phyloP scores from a whole-genome alignment of 2,113 vertebrate genomes.

The human region GRCh38 chr2:215265001-215265500 shows the following conservation, averaged over 20 bases:
- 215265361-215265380: background rate
- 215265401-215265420: background rate
- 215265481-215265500: too few relatives aligned
- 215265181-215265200: background rate
- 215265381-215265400: background rate
- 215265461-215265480: too few relatives aligned
- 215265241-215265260: background rate
- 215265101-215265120: background rate
- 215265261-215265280: background rate
- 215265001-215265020: background rate
- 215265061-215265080: background rate
- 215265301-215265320: background rate
- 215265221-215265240: background rate
- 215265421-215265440: background rate
- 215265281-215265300: background rate
- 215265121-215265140: background rate
- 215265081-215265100: slow-evolving; percentile 6
- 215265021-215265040: background rate
- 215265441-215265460: background rate
- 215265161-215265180: background rate
- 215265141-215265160: background rate
- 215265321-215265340: background rate
- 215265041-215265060: background rate
- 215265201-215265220: background rate
- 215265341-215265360: background rate